Evolutionary conservation across 2,797 vertebrate species (phyloP).

Genomic region (Botia kubotai): DNA sequence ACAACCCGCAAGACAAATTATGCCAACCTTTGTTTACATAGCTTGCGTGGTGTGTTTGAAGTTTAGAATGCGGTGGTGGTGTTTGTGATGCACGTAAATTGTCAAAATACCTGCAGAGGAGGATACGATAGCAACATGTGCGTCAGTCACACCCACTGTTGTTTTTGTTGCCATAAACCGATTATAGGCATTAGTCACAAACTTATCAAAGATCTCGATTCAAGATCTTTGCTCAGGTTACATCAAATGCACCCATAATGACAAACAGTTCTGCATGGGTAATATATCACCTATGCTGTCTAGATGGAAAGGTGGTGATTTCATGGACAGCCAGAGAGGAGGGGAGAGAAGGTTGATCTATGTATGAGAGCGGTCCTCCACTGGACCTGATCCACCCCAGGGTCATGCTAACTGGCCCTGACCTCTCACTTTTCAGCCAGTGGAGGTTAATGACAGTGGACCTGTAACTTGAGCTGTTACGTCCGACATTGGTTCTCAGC

Average conservation of each 20-base stretch:
- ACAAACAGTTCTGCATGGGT: conserved; percentile 43
- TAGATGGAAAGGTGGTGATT: conserved; percentile 40
- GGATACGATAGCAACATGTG: too few relatives aligned
- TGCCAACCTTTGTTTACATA: conserved; percentile 22
- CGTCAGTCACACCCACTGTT: too few relatives aligned
- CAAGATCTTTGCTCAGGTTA: neutral
- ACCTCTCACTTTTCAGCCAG: conserved; percentile 51
- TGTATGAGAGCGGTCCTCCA: conserved; percentile 40
- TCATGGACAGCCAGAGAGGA: conserved; percentile 26
- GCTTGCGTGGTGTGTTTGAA: conserved; percentile 9
- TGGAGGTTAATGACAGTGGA: conserved; percentile 59
- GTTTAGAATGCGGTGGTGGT: conserved; percentile 9
- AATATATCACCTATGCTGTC: conserved; percentile 48
- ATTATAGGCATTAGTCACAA: neutral
- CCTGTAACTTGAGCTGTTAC: conserved; percentile 61
- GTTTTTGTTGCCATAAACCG: neutral
- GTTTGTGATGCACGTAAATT: neutral
- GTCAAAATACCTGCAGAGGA: too few relatives aligned
- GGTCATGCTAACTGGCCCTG: conserved; percentile 56
- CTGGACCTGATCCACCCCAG: conserved; percentile 37
- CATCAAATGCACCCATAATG: conserved; percentile 18
- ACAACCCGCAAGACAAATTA: conserved; percentile 37
- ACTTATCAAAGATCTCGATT: neutral
- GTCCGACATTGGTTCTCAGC: conserved; percentile 45
- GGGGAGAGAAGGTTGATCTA: conserved; percentile 35